Percentiles rank a stretch among this genome's conserved stretches.
Conservation (phyloP, 2,797 vertebrate genomes). For the Petrocephalus sullivani region DNA sequence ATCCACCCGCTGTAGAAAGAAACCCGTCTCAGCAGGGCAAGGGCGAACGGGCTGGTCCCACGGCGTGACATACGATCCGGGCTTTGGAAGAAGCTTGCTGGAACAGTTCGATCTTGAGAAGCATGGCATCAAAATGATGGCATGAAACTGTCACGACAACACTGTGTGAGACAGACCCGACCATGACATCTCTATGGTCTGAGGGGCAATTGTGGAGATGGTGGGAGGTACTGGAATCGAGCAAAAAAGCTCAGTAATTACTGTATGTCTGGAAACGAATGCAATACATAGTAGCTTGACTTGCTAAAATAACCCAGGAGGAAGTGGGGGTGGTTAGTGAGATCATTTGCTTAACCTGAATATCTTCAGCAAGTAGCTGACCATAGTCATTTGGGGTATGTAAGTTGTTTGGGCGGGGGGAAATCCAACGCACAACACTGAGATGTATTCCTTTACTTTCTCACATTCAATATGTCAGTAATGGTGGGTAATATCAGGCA, state of each 20-base stretch:
- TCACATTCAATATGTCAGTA: conserved; percentile 2
- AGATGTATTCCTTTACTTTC: not conserved
- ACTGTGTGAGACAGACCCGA: not conserved
- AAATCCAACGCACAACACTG: not conserved
- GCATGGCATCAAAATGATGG: not conserved
- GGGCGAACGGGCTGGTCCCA: conserved; percentile 29
- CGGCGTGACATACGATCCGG: conserved; percentile 34
- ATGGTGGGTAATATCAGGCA: not conserved
- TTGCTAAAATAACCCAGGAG: conserved; percentile 11
- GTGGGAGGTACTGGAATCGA: not conserved
- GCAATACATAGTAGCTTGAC: not conserved
- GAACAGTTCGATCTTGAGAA: not conserved
- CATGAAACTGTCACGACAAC: not conserved
- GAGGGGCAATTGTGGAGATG: not conserved
- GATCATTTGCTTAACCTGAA: not conserved
- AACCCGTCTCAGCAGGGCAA: conserved; percentile 31
- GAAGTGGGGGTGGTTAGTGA: conserved; percentile 13
- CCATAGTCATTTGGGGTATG: not conserved
- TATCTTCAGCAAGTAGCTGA: not conserved
- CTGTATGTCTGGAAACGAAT: not conserved
- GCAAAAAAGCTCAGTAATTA: not conserved
- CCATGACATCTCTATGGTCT: not conserved
- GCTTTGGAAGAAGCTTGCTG: conserved; percentile 18
- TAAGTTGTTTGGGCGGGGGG: not conserved
- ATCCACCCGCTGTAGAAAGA: conserved; percentile 29